Base-by-base conservation (phyloP, 2,797 vertebrate species). In the Schizothorax lantsangensis region DNA sequence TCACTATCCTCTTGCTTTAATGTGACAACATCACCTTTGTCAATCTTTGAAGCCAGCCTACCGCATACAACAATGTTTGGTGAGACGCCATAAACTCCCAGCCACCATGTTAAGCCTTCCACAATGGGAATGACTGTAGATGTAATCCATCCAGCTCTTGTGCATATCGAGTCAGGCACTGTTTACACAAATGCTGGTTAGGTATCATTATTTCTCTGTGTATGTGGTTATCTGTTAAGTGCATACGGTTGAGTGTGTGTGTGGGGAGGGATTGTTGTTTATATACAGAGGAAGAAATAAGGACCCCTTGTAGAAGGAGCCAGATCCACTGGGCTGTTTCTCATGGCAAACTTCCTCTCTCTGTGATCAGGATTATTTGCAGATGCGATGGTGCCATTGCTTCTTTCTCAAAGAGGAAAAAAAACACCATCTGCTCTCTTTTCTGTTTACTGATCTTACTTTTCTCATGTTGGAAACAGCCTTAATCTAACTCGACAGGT, bases 151-250 rank as follows among this genome's bases (percentile, higher is more conserved):
- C 90, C 72, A 84, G 77, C 68, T 66, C 82, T 52, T 88, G 79
- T 57, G 86, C 87, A 75, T 88, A 89, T 91, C 91, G 74, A 57
- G 84, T 90, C 83, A 84, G 88, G 92, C 91, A 68, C 91, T 95
- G 93, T 95, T 96, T 93, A 94, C 93, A 95, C 95, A 95, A 95
- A 95, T 95, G 95, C 93, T 89, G 92, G 93, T 91, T 88, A 84
- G 91, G 93, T 92, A 92, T 93, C 93, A 94, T 95, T 94, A 94
- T 95, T 94, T 95, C 93, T 94, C 74, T 79, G 36, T 68, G 72
- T 81, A 73, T 87, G 84, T 86, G 84, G 84, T 77, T 77, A 81
- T 88, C 66, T 81, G 82, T 84, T 84, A 54, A 79, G 84, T 64
- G 69, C 82, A 80, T 88, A 88, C 82, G 68, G 80, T 62, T 83